phyloP scores from a whole-genome alignment of 2,113 vertebrate genomes.

The Syrrhaptes paradoxus region DNA sequence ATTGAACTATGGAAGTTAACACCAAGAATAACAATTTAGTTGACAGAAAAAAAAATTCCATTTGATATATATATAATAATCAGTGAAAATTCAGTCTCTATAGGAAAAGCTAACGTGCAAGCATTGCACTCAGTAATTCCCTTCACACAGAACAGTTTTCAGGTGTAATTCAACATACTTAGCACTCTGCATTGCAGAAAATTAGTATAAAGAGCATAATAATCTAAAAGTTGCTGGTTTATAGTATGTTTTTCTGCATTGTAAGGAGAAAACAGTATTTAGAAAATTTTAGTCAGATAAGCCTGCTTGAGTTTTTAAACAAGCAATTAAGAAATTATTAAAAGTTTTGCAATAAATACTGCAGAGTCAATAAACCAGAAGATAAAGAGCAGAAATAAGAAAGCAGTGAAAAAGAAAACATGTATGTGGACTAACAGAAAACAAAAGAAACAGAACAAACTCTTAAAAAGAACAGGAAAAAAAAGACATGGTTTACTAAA shows the following conservation, averaged over 20 bases:
- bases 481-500: neutral
- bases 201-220: neutral
- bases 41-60: neutral
- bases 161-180: neutral
- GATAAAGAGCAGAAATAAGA: neutral
- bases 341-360: neutral
- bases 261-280: neutral
- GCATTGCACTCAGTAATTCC: neutral
- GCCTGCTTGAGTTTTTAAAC: neutral
- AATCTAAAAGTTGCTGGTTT: neutral
- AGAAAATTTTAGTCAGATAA: neutral
- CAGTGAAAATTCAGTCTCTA: neutral
- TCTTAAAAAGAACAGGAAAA: neutral
- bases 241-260: neutral
- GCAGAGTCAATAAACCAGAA: neutral
- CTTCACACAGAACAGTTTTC: neutral
- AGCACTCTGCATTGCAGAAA: neutral
- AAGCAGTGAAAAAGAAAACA: neutral
- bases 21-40: neutral
- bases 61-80: neutral
- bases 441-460: neutral
- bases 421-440: neutral
- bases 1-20: neutral
- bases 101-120: neutral
- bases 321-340: neutral